Conservation (phyloP, 2,797 vertebrate species). For the Cacajao melanocephalus region DNA sequence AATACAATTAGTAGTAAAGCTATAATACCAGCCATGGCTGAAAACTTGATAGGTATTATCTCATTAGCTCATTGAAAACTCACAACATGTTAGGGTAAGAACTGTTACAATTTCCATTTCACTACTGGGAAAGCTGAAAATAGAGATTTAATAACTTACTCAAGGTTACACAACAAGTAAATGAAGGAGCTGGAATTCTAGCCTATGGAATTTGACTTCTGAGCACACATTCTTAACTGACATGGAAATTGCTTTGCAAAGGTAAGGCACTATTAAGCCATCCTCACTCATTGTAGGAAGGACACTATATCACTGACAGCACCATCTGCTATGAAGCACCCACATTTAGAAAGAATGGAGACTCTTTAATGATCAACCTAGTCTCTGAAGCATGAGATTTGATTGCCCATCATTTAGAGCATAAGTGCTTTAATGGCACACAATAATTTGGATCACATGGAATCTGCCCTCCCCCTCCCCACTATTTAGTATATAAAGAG, state of each 20-base stretch:
- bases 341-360: conserved; percentile 35
- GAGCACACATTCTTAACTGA: conserved; percentile 36
- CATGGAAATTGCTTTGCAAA: conserved; percentile 22
- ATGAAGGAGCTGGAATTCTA: conserved; percentile 5
- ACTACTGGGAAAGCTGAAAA: neutral
- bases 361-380: conserved; percentile 55
- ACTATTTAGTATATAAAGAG: conserved; percentile 53
- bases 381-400: conserved; percentile 67
- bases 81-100: neutral
- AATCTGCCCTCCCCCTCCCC: neutral
- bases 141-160: conserved; percentile 31
- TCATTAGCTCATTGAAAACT: neutral
- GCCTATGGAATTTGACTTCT: conserved; percentile 42
- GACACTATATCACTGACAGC: neutral
- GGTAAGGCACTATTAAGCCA: conserved; percentile 50
- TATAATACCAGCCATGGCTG: neutral
- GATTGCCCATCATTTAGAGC: conserved; percentile 71
- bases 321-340: neutral
- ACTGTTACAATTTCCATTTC: neutral
- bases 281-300: conserved; percentile 34
- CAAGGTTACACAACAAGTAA: conserved; percentile 57
- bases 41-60: neutral
- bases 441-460: conserved; percentile 71
- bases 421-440: conserved; percentile 60
- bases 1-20: conserved; percentile 36